Evolutionary conservation across 2,113 vertebrate genomes (phyloP), one percentile per base, ranked within the genome.

Genomic region (Myrmecophaga tridactyla): DNA sequence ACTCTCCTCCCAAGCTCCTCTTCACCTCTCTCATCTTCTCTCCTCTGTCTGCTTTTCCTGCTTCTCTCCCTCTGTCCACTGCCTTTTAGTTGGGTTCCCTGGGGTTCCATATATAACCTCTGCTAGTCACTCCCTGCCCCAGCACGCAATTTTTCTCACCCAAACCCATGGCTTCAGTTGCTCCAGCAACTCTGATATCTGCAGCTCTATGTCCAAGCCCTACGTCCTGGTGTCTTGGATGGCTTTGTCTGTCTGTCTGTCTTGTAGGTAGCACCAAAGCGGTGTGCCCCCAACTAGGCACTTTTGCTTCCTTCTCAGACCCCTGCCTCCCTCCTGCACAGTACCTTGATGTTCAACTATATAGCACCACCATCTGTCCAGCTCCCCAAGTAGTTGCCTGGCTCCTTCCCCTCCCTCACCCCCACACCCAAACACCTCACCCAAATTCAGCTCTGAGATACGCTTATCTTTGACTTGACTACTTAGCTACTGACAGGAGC

Each of bases 331-430:
- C 48, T 29, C 82, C 58, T 70, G 60, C n/a, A 39, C 7, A 0
- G 4, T 14, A 78, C 29, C 58, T 51, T n/a, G 31, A 46, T 6
- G 20, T n/a, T 83, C 76, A 41, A 18, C 27, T n/a, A 11, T 0
- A 31, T 0, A 31, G 58, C 17, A 7, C 31, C 76, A 7, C 89
- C 58, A 39, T 15, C 29, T n/a, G 20, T 53, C 21, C 48, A 72
- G 27, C 0, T 13, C 14, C 65, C 60, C 36, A 48, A 72, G 56
- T 41, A 65, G 76, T 81, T 43, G 3, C 56, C 78, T 82, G 56
- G 63, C 36, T 73, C 29, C 51, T 25, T 70, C 21, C 1, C 0
- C 0, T 9, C 8, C 56, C 39, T 53, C 3, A n/a, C 29, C 10
- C 14, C 69, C 39, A 63, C 7, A 46, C 51, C 13, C 11, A 29